A percentile compares a stretch with the other conserved stretches of the same genome.
Evolutionary conservation across 2,113 vertebrate genomes (phyloP).

Genomic region (Elanoides forficatus): DNA sequence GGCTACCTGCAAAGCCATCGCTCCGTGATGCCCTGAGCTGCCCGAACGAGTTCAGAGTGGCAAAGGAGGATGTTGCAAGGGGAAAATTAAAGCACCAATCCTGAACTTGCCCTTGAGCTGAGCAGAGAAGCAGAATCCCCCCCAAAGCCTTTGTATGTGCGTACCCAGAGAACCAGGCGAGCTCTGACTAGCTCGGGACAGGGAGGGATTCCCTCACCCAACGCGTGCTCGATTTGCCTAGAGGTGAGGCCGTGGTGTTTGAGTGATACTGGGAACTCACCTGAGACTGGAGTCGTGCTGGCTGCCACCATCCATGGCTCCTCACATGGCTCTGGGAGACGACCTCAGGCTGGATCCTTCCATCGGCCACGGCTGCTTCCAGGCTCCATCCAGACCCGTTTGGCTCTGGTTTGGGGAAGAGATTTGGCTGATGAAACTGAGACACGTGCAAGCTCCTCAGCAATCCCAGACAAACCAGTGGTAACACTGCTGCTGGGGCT

Average conservation of each 20-base stretch:
- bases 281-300: background rate
- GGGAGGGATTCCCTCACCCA: background rate
- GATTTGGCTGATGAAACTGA: background rate
- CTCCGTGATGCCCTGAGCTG: background rate
- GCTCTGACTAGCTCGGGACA: background rate
- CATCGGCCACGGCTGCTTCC: background rate
- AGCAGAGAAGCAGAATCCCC: background rate
- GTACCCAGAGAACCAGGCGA: background rate
- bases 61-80: background rate
- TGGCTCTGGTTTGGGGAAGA: background rate
- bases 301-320: rapidly evolving
- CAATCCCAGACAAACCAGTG: background rate
- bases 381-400: background rate
- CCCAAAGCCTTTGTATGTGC: background rate
- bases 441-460: background rate
- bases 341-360: background rate
- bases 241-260: background rate
- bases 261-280: background rate
- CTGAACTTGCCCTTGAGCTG: background rate
- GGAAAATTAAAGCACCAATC: background rate
- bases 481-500: background rate
- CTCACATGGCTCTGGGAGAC: background rate
- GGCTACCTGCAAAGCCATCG: background rate
- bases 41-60: background rate
- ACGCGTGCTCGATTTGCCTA: background rate